Evolutionary conservation across 53 echinoderm and acorn worm genomes (phyloP).

Genomic region (Mesocentrotus franciscanus): DNA sequence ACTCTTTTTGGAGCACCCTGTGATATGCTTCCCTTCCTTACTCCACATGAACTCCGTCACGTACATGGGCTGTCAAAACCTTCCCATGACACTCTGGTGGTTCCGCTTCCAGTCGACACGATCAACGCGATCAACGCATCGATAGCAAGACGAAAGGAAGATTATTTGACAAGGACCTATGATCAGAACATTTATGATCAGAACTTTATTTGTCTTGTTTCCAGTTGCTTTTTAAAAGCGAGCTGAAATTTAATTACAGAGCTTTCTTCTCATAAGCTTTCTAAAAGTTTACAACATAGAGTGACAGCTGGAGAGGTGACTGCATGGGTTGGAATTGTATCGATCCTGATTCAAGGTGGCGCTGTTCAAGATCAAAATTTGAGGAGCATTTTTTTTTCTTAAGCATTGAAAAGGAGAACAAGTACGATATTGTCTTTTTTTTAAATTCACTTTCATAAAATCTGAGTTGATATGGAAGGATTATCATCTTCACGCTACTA

Average conservation of each 20-base stretch:
- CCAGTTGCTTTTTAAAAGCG: constrained; percentile 12
- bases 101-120: constrained; percentile 59
- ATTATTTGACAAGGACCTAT: not conserved
- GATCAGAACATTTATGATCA: constrained; percentile 7
- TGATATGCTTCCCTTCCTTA: constrained; percentile 80
- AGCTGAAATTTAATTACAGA: constrained; percentile 1
- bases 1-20: constrained; percentile 94
- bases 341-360: constrained; percentile 29
- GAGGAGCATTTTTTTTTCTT: not conserved
- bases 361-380: not conserved
- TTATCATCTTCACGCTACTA: not conserved
- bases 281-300: constrained; percentile 8
- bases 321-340: not conserved
- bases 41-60: constrained; percentile 78
- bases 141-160: constrained; percentile 24
- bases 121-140: constrained; percentile 23
- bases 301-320: not conserved
- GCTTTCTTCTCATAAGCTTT: constrained; percentile 9
- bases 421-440: not conserved
- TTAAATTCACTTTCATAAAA: not conserved
- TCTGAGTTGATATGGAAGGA: not conserved
- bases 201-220: not conserved
- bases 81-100: constrained; percentile 85
- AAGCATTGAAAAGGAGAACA: not conserved
- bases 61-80: constrained; percentile 97